Evolutionary conservation across 2,797 vertebrate species (phyloP).

Genomic region (Falco columbarius): DNA sequence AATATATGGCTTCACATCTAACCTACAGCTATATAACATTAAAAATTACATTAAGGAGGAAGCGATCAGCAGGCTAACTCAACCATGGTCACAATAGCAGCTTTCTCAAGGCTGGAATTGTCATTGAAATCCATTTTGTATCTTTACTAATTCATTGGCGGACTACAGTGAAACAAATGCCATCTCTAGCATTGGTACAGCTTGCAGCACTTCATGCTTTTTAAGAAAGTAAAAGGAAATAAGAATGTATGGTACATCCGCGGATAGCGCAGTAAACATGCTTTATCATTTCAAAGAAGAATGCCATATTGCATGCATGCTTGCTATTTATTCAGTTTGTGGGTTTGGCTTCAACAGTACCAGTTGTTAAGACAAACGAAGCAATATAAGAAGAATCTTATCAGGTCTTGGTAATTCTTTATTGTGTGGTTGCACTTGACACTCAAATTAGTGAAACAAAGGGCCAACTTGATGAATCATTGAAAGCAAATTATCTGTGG

Average conservation of each 20-base stretch:
- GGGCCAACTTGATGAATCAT: slow-evolving; percentile 75
- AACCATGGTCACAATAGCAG: slow-evolving; percentile 62
- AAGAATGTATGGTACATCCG: not conserved
- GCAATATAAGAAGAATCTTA: slow-evolving; percentile 67
- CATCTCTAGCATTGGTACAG: slow-evolving; percentile 40
- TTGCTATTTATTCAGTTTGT: slow-evolving; percentile 57
- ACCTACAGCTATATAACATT: slow-evolving; percentile 49
- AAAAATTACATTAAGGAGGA: slow-evolving; percentile 70
- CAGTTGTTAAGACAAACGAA: slow-evolving; percentile 65
- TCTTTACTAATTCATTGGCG: slow-evolving; percentile 68
- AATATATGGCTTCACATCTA: slow-evolving; percentile 54
- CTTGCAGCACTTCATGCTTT: slow-evolving; percentile 16
- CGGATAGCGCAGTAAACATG: not conserved
- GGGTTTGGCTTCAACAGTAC: slow-evolving; percentile 56
- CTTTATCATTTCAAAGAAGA: slow-evolving; percentile 43
- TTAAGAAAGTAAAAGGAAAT: slow-evolving; percentile 46
- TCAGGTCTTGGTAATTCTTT: slow-evolving; percentile 71
- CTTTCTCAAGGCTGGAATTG: slow-evolving; percentile 71
- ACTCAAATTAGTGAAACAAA: slow-evolving; percentile 80
- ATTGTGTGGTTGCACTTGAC: slow-evolving; percentile 74
- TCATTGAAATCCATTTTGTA: slow-evolving; percentile 62
- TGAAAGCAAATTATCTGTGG: slow-evolving; percentile 74
- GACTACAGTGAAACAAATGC: slow-evolving; percentile 53
- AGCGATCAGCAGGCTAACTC: slow-evolving; percentile 63
- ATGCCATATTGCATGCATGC: slow-evolving; percentile 8